Evolutionary conservation across 2,888 invertebrate genomes (phyloP).

Genomic region (Noctua janthina): DNA sequence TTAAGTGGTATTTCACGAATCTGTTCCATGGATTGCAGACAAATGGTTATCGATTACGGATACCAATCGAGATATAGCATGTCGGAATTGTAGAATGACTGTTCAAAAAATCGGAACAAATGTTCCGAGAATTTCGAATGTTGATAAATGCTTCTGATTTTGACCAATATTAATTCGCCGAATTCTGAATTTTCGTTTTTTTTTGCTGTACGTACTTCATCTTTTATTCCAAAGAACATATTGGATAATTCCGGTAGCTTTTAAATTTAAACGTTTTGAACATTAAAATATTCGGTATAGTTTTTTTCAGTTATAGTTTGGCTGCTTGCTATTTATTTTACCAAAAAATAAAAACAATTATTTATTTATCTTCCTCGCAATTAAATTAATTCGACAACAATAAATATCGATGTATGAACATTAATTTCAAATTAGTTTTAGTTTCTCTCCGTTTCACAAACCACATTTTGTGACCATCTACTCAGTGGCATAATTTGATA

Average conservation of each 20-base stretch:
- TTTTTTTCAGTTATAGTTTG: neutral
- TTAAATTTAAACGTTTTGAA: neutral
- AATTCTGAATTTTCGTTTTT: neutral
- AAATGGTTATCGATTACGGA: slow-evolving; percentile 48
- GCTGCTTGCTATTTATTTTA: neutral
- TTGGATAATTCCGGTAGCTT: neutral
- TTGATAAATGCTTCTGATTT: slow-evolving; percentile 15
- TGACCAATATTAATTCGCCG: neutral
- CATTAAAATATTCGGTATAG: accelerated
- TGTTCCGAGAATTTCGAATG: slow-evolving; percentile 2
- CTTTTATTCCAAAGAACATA: neutral
- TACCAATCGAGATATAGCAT: slow-evolving; percentile 22
- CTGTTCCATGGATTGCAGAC: slow-evolving; percentile 26
- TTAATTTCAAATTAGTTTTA: neutral
- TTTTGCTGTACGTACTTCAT: neutral
- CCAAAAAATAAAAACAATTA: neutral
- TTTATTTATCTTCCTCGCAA: neutral
- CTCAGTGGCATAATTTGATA: slow-evolving; percentile 50
- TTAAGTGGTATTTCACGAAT: slow-evolving; percentile 37
- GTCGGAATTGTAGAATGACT: slow-evolving; percentile 15
- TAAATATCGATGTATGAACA: neutral
- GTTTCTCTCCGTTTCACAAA: slow-evolving; percentile 1
- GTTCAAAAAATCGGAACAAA: slow-evolving; percentile 22
- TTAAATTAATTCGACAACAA: neutral
- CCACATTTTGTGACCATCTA: slow-evolving; percentile 22